Evolutionary conservation across 2,797 vertebrate genomes (phyloP).

Genomic region (Odontamblyopus lacepedii): DNA sequence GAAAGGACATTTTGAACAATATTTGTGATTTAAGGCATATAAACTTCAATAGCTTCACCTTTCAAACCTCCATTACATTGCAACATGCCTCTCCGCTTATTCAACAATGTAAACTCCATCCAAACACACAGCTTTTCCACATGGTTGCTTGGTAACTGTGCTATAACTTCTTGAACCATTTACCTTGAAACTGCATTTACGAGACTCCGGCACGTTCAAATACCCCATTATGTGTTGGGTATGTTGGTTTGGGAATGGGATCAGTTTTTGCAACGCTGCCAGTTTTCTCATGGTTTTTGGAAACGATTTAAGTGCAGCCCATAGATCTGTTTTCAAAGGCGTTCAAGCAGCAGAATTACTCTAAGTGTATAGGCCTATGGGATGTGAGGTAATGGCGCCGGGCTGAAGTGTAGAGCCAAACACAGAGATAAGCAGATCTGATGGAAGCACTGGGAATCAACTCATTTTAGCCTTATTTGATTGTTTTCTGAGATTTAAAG

Average conservation of each 20-base stretch:
- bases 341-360: not conserved
- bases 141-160: not conserved
- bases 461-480: not conserved
- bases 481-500: not conserved
- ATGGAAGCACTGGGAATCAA: constrained; percentile 17
- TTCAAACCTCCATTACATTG: no score
- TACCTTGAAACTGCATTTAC: constrained; percentile 5
- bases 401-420: not conserved
- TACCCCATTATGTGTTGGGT: not conserved
- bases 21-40: no score
- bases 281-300: constrained; percentile 24
- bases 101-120: not conserved
- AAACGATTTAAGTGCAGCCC: constrained; percentile 25
- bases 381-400: constrained; percentile 4
- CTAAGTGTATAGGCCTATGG: constrained; percentile 4
- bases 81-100: no score
- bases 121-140: not conserved
- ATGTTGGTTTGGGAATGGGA: constrained; percentile 30
- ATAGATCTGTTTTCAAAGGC: constrained; percentile 38
- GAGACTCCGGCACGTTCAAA: not conserved
- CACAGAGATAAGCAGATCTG: constrained; percentile 2
- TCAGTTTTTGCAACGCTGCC: constrained; percentile 31
- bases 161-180: not conserved
- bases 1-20: no score
- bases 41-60: no score